phyloP scores from a whole-genome alignment of 2,113 vertebrate genomes.

The Rhabdornis inornatus region DNA sequence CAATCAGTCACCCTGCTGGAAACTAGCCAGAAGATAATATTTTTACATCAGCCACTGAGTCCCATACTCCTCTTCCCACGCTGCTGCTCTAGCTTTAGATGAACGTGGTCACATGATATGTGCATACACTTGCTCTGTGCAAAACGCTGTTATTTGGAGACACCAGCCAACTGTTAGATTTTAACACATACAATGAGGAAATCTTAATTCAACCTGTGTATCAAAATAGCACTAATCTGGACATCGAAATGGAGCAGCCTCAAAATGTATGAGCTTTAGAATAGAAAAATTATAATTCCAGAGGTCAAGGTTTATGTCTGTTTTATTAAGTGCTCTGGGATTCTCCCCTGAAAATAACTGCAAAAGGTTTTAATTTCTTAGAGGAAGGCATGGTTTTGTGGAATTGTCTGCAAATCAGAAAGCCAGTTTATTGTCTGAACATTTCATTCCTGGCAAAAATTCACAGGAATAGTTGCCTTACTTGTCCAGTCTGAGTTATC shows the following conservation, averaged over 20 bases:
- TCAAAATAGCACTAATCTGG: neutral
- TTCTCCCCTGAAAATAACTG: neutral
- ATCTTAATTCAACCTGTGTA: neutral
- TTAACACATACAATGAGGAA: neutral
- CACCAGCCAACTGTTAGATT: neutral
- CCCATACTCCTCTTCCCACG: neutral
- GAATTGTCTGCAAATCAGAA: neutral
- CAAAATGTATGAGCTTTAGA: neutral
- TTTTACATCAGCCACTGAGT: neutral
- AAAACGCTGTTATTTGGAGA: neutral
- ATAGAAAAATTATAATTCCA: neutral
- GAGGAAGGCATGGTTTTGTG: neutral
- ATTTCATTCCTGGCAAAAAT: neutral
- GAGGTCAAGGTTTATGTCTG: neutral
- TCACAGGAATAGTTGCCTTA: neutral
- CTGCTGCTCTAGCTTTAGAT: neutral
- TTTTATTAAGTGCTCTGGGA: neutral
- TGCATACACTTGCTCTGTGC: neutral
- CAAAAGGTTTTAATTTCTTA: neutral
- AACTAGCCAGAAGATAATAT: slow-evolving; percentile 1
- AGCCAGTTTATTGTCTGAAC: neutral
- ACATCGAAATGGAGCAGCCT: neutral
- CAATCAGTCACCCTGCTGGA: neutral
- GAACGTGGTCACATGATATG: neutral
- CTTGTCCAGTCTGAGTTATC: neutral